Evolutionary conservation across 2,113 vertebrate genomes (phyloP), one percentile per base, ranked within the genome.

Genomic region (Amphilophus citrinellus): DNA sequence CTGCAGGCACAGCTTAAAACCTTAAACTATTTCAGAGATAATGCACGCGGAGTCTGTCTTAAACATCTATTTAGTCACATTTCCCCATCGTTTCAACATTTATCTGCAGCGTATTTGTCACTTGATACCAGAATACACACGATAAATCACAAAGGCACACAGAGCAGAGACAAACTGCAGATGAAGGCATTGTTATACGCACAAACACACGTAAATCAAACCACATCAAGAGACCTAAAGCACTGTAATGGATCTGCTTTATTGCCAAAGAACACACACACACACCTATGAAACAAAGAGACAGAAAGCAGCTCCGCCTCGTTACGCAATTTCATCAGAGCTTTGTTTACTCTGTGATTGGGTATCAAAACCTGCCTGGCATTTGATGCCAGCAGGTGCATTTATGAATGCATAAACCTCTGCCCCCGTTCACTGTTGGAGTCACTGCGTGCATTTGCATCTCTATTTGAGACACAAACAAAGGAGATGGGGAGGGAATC

Each of bases 181-280:
- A 71, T 68, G 65, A 68, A 68, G 65, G 8, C 39, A 27, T 42
- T 1, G 5, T 27, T 27, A 30, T 58, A 10, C 4, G 58, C 30
- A 77, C 17, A 59, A 24, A 44, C 1, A 50, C 39, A n/a, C 17
- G 1, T 27, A 9, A 63, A 58, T 22, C 27, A 62, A 57, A 82
- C 79, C 78, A 82, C 85, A 79, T 78, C 14, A 76, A 44, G 17
- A 62, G 61, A 24, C 18, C 44, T 24, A 61, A 76, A 86, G 86
- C 86, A 65, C 88, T 61, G 85, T 77, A 57, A 63, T 79, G 80
- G 32, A 22, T 39, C 7, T 37, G 18, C 15, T 77, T 56, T 14
- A 42, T 83, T 61, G 82, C 47, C 57, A 82, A 57, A 87, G 63
- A 47, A n/a, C 44, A 76, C 77, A 56, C 77, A n/a, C 44, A 76